Base-by-base conservation (phyloP, 2,888 invertebrate genomes). In the Sicus ferrugineus region DNA sequence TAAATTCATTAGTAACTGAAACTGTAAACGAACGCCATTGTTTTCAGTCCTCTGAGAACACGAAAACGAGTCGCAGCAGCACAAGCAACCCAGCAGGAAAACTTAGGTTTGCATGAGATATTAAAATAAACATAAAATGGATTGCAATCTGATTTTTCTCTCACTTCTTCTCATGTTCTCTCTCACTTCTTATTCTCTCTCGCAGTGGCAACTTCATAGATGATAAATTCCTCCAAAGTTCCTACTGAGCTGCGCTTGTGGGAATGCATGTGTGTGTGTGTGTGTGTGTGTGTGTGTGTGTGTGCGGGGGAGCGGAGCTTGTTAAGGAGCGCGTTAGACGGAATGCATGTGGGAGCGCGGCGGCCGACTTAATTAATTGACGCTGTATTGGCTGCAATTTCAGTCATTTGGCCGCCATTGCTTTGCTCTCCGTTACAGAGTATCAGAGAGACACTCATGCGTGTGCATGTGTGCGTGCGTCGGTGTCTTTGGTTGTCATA, bases 1-100 rank as follows among this genome's bases (percentile, higher is more conserved):
- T 64, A 64, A 64, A 64, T 64, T 64, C 50, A 64, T 64, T 64
- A 64, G 64, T 64, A 64, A 64, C 64, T 64, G 64, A 64, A 64
- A 64, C 64, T 52, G 64, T 52, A 64, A 64, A 64, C 50, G 64
- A 64, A 50, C 42, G 34, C 64, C 64, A 64, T 64, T 64, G 64
- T 64, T 48, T 50, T 64, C 11, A 1, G 52, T 64, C 64, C 64
- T 64, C 28, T 50, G 64, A 52, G 64, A 64, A 16, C 4, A 61
- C n/a, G 6, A 42, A 6, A 26, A 38, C 42, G 23, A 21, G 28
- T 7, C n/a, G 38, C 26, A 26, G 42, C 23, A 28, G n/a, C n/a
- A 28, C 14, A 28, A 54, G 54, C 3, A 54, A 26, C 19, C 19
- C 38, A 11, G 38, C 38, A 34, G 38, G 38, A 34, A 34, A 34